phyloP scores from a whole-genome alignment of 2,797 vertebrate genomes.

The Danio jaintianensis region DNA sequence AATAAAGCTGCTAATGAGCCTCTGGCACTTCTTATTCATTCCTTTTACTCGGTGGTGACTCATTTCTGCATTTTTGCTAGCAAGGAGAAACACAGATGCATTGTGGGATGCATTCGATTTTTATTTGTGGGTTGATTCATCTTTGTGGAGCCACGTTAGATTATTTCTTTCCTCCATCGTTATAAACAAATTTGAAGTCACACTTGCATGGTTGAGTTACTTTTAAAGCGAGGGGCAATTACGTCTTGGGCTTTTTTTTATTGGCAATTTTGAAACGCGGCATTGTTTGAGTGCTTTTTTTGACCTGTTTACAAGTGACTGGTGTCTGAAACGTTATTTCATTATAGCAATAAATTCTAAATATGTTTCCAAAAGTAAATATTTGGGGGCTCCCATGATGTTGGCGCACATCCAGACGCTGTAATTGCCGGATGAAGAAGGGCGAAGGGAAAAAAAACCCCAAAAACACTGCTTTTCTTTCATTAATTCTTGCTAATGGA shows the following conservation, averaged over 20 bases:
- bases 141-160: neutral
- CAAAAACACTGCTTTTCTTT: slow-evolving; percentile 58
- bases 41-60: slow-evolving; percentile 27
- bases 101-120: neutral
- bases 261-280: slow-evolving; percentile 42
- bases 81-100: slow-evolving; percentile 35
- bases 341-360: slow-evolving; percentile 62
- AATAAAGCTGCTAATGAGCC: slow-evolving; percentile 59
- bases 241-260: slow-evolving; percentile 33
- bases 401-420: slow-evolving; percentile 56
- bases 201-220: slow-evolving; percentile 33
- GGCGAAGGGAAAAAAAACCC: slow-evolving; percentile 21
- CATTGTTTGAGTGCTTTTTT: slow-evolving; percentile 25
- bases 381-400: slow-evolving; percentile 55
- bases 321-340: slow-evolving; percentile 59
- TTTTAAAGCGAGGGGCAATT: slow-evolving; percentile 27
- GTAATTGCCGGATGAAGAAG: slow-evolving; percentile 62
- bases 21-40: slow-evolving; percentile 41
- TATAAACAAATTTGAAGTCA: slow-evolving; percentile 31
- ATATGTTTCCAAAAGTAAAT: slow-evolving; percentile 65
- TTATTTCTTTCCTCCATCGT: neutral
- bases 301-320: slow-evolving; percentile 49
- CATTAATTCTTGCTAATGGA: slow-evolving; percentile 40
- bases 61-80: slow-evolving; percentile 35
- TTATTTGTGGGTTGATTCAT: neutral